Base-by-base conservation (phyloP, 2,113 vertebrate genomes). In the Phalacrocorax brasilianus region DNA sequence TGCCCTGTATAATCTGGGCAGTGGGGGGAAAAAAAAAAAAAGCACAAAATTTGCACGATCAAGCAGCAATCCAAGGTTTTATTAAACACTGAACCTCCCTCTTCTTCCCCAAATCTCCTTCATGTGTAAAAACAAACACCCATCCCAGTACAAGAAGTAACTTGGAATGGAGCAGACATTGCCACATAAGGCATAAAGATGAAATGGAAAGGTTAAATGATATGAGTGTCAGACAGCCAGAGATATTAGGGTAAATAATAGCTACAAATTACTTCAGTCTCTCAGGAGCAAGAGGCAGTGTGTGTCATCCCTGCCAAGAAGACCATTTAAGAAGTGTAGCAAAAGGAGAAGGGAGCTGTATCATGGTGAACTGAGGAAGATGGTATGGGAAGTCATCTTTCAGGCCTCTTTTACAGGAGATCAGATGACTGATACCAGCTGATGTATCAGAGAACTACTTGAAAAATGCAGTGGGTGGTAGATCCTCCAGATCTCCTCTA, bases 171-270 rank as follows among this genome's bases (percentile, higher is more conserved):
- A 84, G 47, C 27, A 88, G 28, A 75, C 30, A 22, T 71, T 79
- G 59, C 23, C 56, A 92, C 19, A 20, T 53, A 62, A 84, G 33
- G 17, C 33, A 56, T 63, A 38, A 84, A 81, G 33, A 42, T 78
- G 44, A 84, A 89, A 89, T 58, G 0, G 0, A 88, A 91, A 84
- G 44, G 83, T 93, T 90, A 82, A 72, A 84, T 59, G 19, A 59
- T 80, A 38, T 0, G 14, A 40, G 14, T 49, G 26, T 65, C 58
- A 84, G n/a, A 80, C 23, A 84, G 30, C 8, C 56, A 91, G 58
- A 93, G 18, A 53, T 74, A 56, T 49, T 63, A 91, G 76, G 30
- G 35, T 88, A 94, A 94, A 88, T 75, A 92, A 94, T 88, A 88
- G 44, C 56, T 83, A 63, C 50, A 71, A 80, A 93, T 85, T 40